phyloP scores from a whole-genome alignment of 2,113 vertebrate genomes.

The rat (Rattus norvegicus) region DNA sequence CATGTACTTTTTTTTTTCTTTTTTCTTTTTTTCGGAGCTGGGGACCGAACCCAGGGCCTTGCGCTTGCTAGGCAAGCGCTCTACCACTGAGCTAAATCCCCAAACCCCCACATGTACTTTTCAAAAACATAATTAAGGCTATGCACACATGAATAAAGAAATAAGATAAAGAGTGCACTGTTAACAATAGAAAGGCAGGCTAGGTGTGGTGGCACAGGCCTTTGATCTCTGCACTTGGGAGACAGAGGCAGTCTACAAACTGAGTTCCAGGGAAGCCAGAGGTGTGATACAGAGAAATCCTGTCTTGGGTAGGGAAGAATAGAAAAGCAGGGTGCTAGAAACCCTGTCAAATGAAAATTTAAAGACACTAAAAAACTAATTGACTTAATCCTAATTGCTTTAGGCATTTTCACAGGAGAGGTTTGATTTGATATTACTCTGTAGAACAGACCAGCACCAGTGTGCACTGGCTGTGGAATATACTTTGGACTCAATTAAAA shows the following conservation, averaged over 20 bases:
- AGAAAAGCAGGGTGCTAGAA: neutral
- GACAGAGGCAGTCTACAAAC: neutral
- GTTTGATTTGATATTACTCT: neutral
- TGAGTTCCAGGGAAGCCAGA: neutral
- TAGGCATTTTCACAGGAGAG: constrained; percentile 19
- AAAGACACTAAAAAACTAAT: constrained; percentile 7
- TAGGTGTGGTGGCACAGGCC: neutral
- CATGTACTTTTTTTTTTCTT: neutral
- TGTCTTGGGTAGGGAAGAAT: too few relatives aligned
- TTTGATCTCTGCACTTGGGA: neutral
- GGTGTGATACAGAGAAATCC: neutral
- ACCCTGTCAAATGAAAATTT: neutral
- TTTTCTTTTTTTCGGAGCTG: too few relatives aligned
- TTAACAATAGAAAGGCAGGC: neutral
- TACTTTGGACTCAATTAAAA: constrained; percentile 13
- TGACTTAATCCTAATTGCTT: neutral
- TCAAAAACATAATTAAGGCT: neutral
- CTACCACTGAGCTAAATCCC: too few relatives aligned
- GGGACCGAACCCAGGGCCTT: too few relatives aligned
- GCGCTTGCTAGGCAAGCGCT: too few relatives aligned
- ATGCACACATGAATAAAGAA: neutral
- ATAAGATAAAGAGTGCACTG: neutral
- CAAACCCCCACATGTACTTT: neutral
- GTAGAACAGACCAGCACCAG: neutral
- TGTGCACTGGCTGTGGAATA: neutral